Percentiles rank a stretch among this genome's conserved stretches.
Conservation (phyloP, 1,140 invertebrate species). For the Euschistus heros region DNA sequence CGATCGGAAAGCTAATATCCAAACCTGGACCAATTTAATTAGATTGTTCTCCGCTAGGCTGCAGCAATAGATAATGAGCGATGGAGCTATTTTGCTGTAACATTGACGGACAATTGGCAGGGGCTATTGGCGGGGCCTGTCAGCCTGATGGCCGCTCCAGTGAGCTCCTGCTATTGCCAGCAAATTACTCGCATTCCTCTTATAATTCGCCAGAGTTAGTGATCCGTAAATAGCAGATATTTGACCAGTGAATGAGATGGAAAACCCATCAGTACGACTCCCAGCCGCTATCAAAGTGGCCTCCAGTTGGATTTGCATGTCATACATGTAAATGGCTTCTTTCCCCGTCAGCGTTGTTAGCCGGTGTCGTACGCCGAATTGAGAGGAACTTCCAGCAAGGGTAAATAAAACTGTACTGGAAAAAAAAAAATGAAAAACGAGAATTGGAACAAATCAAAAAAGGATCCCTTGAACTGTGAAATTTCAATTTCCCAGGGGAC, state of each 20-base stretch:
- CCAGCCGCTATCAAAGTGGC: conserved; percentile 4
- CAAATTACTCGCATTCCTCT: too few species aligned
- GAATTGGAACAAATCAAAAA: conserved; percentile 6
- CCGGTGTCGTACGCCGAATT: neutral
- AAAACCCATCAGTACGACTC: neutral
- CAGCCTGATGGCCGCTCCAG: too few species aligned
- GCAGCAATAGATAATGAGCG: too few species aligned
- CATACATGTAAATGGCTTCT: conserved; percentile 17
- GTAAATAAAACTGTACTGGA: neutral
- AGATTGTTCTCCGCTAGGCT: too few species aligned
- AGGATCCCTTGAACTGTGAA: conserved; percentile 4
- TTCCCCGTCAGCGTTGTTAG: neutral
- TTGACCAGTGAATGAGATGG: neutral
- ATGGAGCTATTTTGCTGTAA: too few species aligned
- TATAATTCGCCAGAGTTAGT: too few species aligned
- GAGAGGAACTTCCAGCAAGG: neutral
- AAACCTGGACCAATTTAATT: too few species aligned
- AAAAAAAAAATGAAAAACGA: conserved; percentile 2
- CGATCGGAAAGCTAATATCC: too few species aligned
- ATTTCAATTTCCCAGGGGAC: conserved; percentile 11
- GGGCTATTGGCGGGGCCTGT: too few species aligned
- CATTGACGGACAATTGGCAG: too few species aligned
- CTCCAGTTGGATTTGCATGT: conserved; percentile 5
- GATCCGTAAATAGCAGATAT: too few species aligned
- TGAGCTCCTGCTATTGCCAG: too few species aligned